These are phyloP conservation scores for Aphelocoma californica DNA, from an alignment of 2,797 vertebrate species.

Conservation along the genomic window DNA sequence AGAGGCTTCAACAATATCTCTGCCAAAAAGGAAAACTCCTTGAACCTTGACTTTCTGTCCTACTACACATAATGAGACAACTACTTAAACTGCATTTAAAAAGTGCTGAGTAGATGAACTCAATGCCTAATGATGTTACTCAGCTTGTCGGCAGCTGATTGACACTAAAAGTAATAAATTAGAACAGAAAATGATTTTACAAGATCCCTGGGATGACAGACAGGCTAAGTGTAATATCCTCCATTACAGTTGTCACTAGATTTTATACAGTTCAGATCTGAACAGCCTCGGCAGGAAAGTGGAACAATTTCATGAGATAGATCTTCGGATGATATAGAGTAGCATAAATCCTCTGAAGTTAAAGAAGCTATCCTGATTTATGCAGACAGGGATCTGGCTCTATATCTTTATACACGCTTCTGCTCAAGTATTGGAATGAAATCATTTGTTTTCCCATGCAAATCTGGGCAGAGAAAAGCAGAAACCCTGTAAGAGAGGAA, in stretches of 20 bases:
- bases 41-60: slow-evolving; percentile 80
- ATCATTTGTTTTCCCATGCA: slow-evolving; percentile 52
- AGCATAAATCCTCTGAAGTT: slow-evolving; percentile 53
- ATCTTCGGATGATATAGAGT: slow-evolving; percentile 35
- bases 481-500: background rate
- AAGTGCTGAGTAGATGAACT: slow-evolving; percentile 85
- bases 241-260: slow-evolving; percentile 77
- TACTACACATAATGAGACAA: slow-evolving; percentile 85
- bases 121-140: slow-evolving; percentile 77
- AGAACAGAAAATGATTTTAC: slow-evolving; percentile 83
- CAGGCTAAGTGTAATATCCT: slow-evolving; percentile 79
- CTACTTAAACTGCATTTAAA: slow-evolving; percentile 80
- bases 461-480: slow-evolving; percentile 44
- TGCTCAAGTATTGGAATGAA: slow-evolving; percentile 60
- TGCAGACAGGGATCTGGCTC: slow-evolving; percentile 34
- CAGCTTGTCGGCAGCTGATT: slow-evolving; percentile 78
- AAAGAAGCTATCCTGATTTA: slow-evolving; percentile 46
- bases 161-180: slow-evolving; percentile 88
- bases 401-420: slow-evolving; percentile 46
- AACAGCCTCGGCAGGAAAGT: slow-evolving; percentile 68
- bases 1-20: slow-evolving; percentile 49
- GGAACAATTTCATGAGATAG: slow-evolving; percentile 72
- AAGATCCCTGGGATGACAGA: slow-evolving; percentile 76
- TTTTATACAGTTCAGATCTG: slow-evolving; percentile 75
- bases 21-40: slow-evolving; percentile 64